phyloP scores from a whole-genome alignment of 1,140 invertebrate species.

The Drosophila rhopaloa region DNA sequence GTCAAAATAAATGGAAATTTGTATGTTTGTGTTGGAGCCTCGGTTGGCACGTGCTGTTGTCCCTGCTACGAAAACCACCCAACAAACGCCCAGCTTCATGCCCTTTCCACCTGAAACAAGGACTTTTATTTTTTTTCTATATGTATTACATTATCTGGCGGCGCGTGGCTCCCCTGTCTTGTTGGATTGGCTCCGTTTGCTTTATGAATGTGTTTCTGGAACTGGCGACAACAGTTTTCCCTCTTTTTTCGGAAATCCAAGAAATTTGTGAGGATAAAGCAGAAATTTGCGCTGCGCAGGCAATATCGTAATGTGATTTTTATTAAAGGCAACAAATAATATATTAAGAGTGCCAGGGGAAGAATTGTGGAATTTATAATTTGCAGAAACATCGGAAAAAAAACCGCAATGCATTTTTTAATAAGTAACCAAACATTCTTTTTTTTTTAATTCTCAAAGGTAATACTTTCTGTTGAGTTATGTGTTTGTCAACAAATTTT shows the following conservation, averaged over 20 bases:
- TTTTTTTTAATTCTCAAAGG: too few species aligned
- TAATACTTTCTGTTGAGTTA: too few species aligned
- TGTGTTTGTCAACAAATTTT: too few species aligned
- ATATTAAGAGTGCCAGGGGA: conserved; percentile 26
- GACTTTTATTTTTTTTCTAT: conserved; percentile 23
- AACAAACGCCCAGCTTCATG: too few species aligned
- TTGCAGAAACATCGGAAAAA: neutral
- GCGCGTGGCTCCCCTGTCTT: conserved; percentile 34
- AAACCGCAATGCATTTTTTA: too few species aligned
- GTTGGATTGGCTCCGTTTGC: conserved; percentile 51
- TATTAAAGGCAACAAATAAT: conserved; percentile 46
- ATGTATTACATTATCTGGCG: conserved; percentile 50
- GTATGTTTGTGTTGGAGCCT: conserved; percentile 30
- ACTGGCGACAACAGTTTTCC: conserved; percentile 30
- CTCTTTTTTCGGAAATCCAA: conserved; percentile 1
- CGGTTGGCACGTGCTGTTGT: conserved; percentile 64
- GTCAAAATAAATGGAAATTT: conserved; percentile 81
- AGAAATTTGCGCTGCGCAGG: conserved; percentile 35
- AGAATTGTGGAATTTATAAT: conserved; percentile 30
- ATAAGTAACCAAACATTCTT: too few species aligned
- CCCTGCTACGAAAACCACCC: conserved; percentile 3
- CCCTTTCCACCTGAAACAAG: conserved; percentile 34
- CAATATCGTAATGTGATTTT: conserved; percentile 51
- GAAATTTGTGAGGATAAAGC: conserved; percentile 14
- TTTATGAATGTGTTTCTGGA: conserved; percentile 69